Base-by-base conservation (phyloP, 2,113 vertebrate genomes). In the Ascaphus truei region DNA sequence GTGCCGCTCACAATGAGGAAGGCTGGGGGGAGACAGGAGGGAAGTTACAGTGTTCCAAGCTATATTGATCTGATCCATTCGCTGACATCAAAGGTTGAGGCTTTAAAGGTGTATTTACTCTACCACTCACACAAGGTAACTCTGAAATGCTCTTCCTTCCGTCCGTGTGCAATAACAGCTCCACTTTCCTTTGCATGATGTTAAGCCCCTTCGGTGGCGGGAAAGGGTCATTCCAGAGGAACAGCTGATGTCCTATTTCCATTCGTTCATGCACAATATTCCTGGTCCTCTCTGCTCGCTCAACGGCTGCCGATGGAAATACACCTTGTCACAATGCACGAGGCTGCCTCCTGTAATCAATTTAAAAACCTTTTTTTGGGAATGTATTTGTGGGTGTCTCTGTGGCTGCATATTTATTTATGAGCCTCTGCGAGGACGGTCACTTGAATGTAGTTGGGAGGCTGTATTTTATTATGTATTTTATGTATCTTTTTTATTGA, bases 401-500 rank as follows among this genome's bases (percentile, higher is more conserved):
- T 62, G 65, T 57, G 56, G 15, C 62, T 58, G 64, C 71, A 76
- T 82, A 72, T 83, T 84, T 80, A 82, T 81, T 80, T 84, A 81
- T 80, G 62, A 72, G 27, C 39, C 73, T 76, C 63, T 72, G 73
- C 71, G 33, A 25, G 50, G 76, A 76, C 74, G 75, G 77, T 64
- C 77, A 76, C 79, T 80, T 83, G 72, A 78, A 79, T 76, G 79
- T 83, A 78, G 52, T 80, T 76, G 68, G 30, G 59, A 78, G 67
- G 57, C 48, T 0, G 0, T 78, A 75, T 77, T 78, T 80, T 80
- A 81, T 81, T 74, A 73, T 65, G 15, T 60, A 73, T 77, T 85
- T 82, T 82, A 77, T 83, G 78, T 79, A 45, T 18, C 2, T 39
- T 75, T 80, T 77, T 73, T 77, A 83, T 79, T 80, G 77, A 83